Evolutionary conservation across 2,888 invertebrate genomes (phyloP).

Genomic region (Tachina fera): DNA sequence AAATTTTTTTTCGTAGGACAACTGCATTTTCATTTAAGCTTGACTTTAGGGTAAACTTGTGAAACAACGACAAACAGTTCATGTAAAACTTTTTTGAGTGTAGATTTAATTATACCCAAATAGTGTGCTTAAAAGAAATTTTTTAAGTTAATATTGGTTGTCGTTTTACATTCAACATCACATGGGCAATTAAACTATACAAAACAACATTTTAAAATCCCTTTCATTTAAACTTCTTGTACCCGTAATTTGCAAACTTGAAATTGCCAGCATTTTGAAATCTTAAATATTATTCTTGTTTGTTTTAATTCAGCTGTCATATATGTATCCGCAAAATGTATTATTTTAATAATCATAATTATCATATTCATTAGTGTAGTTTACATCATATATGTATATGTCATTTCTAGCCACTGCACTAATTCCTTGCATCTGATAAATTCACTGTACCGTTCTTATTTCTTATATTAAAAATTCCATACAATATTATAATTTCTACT

Average conservation of each 20-base stretch:
- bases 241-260: constrained; percentile 12
- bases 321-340: constrained; percentile 31
- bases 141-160: no score
- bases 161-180: no score
- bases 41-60: no score
- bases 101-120: no score
- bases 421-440: not conserved
- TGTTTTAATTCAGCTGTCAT: constrained; percentile 21
- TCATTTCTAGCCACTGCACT: not conserved
- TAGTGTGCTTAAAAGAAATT: no score
- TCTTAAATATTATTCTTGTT: not conserved
- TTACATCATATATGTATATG: not conserved
- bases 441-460: not conserved
- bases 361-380: not conserved
- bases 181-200: no score
- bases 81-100: no score
- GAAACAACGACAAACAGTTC: no score
- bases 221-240: not conserved
- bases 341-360: constrained; percentile 1
- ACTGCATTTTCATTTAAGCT: no score
- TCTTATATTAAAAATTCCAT: not conserved
- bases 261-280: not conserved
- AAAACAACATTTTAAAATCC: no score
- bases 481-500: not conserved
- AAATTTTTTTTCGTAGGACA: no score